Base-by-base conservation (phyloP, 2,888 invertebrate species). In the Agrotis puta region DNA sequence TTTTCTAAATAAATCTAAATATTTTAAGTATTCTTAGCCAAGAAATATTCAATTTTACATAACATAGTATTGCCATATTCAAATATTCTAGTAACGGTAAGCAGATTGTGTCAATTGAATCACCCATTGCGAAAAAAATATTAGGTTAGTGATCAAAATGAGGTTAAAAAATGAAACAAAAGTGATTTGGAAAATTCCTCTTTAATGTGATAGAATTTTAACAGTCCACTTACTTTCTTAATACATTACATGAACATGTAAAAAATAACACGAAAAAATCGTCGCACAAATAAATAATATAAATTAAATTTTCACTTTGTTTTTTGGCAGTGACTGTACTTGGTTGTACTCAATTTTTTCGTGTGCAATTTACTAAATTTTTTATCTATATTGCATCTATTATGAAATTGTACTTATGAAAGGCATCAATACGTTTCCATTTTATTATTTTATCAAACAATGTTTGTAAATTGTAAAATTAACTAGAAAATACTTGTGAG, bases 171-270 rank as follows among this genome's bases (percentile, higher is more conserved):
- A 94, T 93, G 87, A 95, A 94, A 95, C 92, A 77, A 90, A 81
- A 64, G 62, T 70, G 64, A 79, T 92, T 92, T 88, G 81, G 77
- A 87, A 90, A 86, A 85, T 71, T 84, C 73, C 75, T 81, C 74
- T 94, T 95, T 95, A 94, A 93, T 94, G 93, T 94, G 94, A 94
- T 93, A 93, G 86, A 94, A 94, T 92, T 93, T 92, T 88, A 94
- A 95, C 95, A 95, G 92, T 95, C 94, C 94, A 94, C 94, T 95
- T 94, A 95, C 94, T 77, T 88, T 87, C 79, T 88, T 88, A 89
- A 82, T 83, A 89, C 85, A 86, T 82, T 85, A 75, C 81, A 84
- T 86, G 76, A 85, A 86, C 85, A 80, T 70, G 77, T 71, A 74
- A 76, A 77, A 82, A 69, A 16, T 72, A 83, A 84, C 87, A 87